Conservation (phyloP, 1,140 invertebrate species). For the Drosophila dunni region DNA sequence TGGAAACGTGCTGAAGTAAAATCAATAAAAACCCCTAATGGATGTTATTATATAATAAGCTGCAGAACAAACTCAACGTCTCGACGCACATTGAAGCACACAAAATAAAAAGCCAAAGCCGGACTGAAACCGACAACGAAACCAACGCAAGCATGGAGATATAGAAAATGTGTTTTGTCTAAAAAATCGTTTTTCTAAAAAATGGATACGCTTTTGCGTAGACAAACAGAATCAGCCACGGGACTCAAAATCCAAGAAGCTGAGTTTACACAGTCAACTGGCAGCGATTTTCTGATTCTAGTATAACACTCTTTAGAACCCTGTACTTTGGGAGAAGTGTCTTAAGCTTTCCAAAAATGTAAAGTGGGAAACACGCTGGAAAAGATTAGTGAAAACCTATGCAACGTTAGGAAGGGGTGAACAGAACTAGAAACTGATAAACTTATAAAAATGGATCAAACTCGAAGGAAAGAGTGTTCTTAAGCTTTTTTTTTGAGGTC, state of each 20-base stretch:
- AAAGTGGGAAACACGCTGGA: no score
- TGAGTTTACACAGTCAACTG: constrained; percentile 11
- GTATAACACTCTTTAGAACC: neutral
- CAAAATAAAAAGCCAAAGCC: constrained; percentile 55
- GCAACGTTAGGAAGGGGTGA: no score
- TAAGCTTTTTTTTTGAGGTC: no score
- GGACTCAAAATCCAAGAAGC: neutral
- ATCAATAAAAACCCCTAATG: constrained; percentile 80
- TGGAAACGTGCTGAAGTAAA: constrained; percentile 72
- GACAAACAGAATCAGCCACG: constrained; percentile 1
- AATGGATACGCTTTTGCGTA: constrained; percentile 8
- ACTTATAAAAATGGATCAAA: no score
- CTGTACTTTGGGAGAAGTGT: neutral
- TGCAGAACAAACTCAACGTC: constrained; percentile 64
- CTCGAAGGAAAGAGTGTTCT: no score
- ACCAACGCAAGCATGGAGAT: constrained; percentile 9
- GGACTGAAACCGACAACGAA: neutral
- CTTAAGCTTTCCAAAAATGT: no score
- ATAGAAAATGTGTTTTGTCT: neutral
- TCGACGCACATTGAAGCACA: constrained; percentile 66
- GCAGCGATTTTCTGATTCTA: neutral
- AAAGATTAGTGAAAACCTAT: no score
- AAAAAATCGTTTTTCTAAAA: neutral
- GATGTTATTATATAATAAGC: constrained; percentile 82
- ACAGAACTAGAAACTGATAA: no score